A percentile compares a stretch with the other conserved stretches of the same genome.
These are phyloP conservation scores for Gambelia wislizenii DNA, from an alignment of 2,797 vertebrate species.

Conservation along the genomic window DNA sequence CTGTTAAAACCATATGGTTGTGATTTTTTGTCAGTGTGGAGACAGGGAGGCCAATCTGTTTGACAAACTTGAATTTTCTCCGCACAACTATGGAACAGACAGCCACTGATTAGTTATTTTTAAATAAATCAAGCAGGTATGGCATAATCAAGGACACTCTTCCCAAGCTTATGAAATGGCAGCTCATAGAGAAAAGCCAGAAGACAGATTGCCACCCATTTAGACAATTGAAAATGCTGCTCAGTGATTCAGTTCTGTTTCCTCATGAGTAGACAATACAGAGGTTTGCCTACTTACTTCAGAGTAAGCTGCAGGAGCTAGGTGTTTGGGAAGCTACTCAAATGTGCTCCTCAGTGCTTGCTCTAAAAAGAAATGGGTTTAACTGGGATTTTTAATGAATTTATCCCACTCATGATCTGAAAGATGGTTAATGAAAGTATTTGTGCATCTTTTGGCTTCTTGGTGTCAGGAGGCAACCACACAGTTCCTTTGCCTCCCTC, in stretches of 20 bases:
- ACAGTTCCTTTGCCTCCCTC: too few relatives aligned
- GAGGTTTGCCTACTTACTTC: too few relatives aligned
- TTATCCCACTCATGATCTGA: background rate
- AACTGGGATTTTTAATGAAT: background rate
- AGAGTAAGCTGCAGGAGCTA: too few relatives aligned
- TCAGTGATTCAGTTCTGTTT: background rate
- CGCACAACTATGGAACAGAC: background rate
- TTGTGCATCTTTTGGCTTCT: background rate
- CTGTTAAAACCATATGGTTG: conserved; percentile 15
- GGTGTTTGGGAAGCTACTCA: too few relatives aligned
- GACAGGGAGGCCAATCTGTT: background rate
- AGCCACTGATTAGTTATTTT: conserved; percentile 22
- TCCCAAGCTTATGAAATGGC: background rate
- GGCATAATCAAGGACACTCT: conserved; percentile 18
- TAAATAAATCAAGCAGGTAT: conserved; percentile 19
- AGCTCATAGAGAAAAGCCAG: background rate
- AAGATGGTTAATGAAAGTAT: background rate
- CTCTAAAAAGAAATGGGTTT: background rate
- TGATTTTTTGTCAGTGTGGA: conserved; percentile 6
- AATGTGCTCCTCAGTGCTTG: too few relatives aligned
- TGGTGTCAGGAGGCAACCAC: background rate
- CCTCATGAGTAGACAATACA: background rate
- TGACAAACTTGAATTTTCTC: background rate
- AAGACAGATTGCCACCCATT: background rate
- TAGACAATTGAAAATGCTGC: background rate